Evolutionary conservation across 1,140 invertebrate species (phyloP), one percentile per base, ranked within the genome.

Genomic region (Samia ricini): DNA sequence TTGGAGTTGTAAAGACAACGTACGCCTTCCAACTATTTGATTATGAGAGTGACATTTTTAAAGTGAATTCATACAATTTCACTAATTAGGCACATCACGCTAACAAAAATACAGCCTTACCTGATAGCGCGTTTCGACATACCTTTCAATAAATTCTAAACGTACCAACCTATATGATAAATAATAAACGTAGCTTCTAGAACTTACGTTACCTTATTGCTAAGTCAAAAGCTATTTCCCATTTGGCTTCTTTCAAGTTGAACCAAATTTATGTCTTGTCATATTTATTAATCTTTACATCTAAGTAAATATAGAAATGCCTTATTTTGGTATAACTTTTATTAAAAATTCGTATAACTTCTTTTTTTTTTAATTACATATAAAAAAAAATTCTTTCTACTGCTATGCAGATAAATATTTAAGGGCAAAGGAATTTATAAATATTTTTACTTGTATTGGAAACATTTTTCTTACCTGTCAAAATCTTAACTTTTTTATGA

Each of bases 211-310:
- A 59, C 2, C 57, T 59, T 59, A 59, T 7, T n/a, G 2, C 63
- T 76, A 82, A 56, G 42, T 73, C 63, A 72, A 85, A 85, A 87
- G 81, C 85, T 88, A 83, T 79, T 78, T 82, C 77, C 83, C 74
- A 86, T 89, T 89, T 89, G 87, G 87, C 87, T 89, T 89, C 87
- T 89, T 88, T 89, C 79, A 88, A 89, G 87, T 89, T 89, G 87
- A 89, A 89, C 85, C 77, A 83, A 81, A 87, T 81, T 88, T 83
- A 88, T 86, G 85, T 89, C 87, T 89, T 89, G 87, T 83, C 66
- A 67, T 77, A 78, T 78, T 77, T 79, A 74, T 22, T 21, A 8
- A 12, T 52, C 12, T 52, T 10, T 52, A 21, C 2, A 73, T 70
- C 69, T 83, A 84, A 63, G 66, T 71, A 81, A 77, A 77, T 71